phyloP scores from a whole-genome alignment of 1,140 invertebrate genomes.

The Chironomus tepperi region DNA sequence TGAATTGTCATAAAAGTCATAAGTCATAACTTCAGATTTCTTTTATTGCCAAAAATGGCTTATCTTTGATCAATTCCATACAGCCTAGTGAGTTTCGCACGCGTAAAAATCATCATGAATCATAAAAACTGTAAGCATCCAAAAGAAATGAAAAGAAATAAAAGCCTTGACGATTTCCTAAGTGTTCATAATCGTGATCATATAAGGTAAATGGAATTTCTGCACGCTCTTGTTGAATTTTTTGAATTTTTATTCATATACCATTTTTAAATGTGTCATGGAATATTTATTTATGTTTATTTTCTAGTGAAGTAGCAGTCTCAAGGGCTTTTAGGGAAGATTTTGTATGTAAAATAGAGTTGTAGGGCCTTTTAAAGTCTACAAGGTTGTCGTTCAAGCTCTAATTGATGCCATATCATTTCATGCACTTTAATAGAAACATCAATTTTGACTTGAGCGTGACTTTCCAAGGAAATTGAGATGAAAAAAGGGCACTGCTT shows the following conservation, averaged over 20 bases:
- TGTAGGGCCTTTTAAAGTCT: no score
- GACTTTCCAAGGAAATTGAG: no score
- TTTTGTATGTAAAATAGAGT: no score
- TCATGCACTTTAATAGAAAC: no score
- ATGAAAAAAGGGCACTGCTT: no score
- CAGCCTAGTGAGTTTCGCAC: background rate
- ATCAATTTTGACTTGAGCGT: no score
- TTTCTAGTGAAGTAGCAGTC: no score
- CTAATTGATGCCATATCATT: no score
- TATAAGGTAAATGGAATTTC: slow-evolving; percentile 2
- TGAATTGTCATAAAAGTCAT: no score
- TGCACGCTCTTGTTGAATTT: slow-evolving; percentile 6
- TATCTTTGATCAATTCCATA: slow-evolving; percentile 1
- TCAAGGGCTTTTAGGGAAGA: no score
- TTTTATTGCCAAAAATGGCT: slow-evolving; percentile 7
- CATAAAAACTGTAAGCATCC: background rate
- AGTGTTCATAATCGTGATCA: background rate
- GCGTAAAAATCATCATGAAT: background rate
- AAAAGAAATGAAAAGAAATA: background rate
- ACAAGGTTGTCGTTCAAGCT: no score
- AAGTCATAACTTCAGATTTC: no score
- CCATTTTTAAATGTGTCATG: background rate
- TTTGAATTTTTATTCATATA: background rate
- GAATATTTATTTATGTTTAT: background rate
- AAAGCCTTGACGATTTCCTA: background rate